These are phyloP conservation scores for Antennarius striatus DNA, from an alignment of 2,113 vertebrate genomes.

Conservation along the genomic window DNA sequence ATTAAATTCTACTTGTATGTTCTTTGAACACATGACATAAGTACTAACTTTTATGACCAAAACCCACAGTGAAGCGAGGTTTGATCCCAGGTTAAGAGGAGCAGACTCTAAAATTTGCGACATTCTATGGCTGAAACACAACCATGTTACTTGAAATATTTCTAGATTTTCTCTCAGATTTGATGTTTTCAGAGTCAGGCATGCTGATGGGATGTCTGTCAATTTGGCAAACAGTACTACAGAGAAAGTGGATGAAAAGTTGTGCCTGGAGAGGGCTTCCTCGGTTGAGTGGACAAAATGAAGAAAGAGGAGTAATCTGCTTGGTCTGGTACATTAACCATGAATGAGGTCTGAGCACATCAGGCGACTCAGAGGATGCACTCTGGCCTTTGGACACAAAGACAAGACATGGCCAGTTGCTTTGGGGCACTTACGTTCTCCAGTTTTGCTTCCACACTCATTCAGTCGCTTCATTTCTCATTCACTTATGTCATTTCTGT, in stretches of 20 bases:
- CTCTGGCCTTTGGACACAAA: slow-evolving; percentile 66
- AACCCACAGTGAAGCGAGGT: not conserved
- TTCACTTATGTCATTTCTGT: slow-evolving; percentile 28
- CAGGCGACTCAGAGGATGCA: slow-evolving; percentile 65
- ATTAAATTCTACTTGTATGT: not conserved
- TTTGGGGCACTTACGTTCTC: slow-evolving; percentile 59
- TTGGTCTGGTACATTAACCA: slow-evolving; percentile 75
- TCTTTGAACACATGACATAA: not conserved
- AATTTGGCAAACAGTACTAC: slow-evolving; percentile 35
- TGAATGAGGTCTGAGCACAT: slow-evolving; percentile 70
- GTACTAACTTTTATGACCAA: not conserved
- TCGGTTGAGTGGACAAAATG: slow-evolving; percentile 53
- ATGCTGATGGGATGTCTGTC: slow-evolving; percentile 6
- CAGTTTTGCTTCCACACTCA: slow-evolving; percentile 33
- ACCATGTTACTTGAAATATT: not conserved
- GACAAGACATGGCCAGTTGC: slow-evolving; percentile 55
- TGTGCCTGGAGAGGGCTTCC: slow-evolving; percentile 38
- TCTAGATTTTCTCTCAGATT: not conserved
- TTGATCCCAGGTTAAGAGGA: not conserved
- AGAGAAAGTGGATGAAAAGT: slow-evolving; percentile 50
- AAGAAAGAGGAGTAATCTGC: slow-evolving; percentile 68
- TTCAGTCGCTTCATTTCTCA: slow-evolving; percentile 16
- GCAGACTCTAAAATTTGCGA: not conserved
- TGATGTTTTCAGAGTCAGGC: slow-evolving; percentile 12
- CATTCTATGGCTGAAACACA: not conserved